phyloP scores from a whole-genome alignment of 2,113 vertebrate genomes.

The Dasyornis broadbenti region DNA sequence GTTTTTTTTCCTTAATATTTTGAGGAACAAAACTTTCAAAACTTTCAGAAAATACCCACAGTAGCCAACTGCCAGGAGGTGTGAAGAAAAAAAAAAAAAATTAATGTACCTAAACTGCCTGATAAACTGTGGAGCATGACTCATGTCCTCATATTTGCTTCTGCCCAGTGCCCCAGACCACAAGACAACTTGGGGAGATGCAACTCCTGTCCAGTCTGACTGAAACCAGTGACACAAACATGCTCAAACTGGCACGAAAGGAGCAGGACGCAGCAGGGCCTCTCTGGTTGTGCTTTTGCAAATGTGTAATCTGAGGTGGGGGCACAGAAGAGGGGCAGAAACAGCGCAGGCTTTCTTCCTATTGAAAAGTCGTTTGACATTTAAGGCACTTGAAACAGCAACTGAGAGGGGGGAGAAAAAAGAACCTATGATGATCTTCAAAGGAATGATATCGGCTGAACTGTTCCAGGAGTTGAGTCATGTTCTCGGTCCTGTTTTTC shows the following conservation, averaged over 20 bases:
- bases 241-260: accelerated
- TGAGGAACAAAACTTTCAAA: constrained; percentile 46
- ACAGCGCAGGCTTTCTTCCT: not conserved
- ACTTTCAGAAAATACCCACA: constrained; percentile 39
- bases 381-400: constrained; percentile 14
- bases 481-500: not conserved
- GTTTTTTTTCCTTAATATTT: not conserved
- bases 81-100: not conserved
- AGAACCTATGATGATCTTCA: not conserved
- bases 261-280: not conserved
- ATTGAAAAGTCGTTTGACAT: constrained; percentile 2
- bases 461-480: constrained; percentile 16
- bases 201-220: not conserved
- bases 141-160: not conserved
- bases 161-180: not conserved
- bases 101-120: not conserved
- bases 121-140: not conserved
- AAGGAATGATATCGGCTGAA: not conserved
- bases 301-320: not conserved
- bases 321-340: not conserved
- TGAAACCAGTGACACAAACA: not conserved
- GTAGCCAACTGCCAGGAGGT: not conserved
- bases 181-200: not conserved
- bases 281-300: not conserved
- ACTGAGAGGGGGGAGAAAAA: not conserved